A percentile compares a stretch with the other conserved stretches of the same genome.
phyloP scores from a whole-genome alignment of 2,113 vertebrate genomes.

The Rhinogobius similis region DNA sequence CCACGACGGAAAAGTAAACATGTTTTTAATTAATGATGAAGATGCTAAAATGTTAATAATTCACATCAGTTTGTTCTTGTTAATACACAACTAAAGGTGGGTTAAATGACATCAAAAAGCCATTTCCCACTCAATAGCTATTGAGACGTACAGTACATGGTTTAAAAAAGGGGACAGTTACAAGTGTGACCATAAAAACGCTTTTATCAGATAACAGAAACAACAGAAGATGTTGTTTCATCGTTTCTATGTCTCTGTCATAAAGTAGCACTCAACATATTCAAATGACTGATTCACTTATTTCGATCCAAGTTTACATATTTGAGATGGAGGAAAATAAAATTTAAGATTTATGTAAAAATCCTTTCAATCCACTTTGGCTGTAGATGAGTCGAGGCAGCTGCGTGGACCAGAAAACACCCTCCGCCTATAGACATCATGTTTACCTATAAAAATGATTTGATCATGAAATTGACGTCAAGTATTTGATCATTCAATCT shows the following conservation, averaged over 20 bases:
- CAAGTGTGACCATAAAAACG: not conserved
- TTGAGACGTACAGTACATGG: not conserved
- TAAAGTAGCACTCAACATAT: conserved; percentile 9
- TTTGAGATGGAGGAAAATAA: conserved; percentile 4
- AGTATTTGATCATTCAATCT: conserved; percentile 37
- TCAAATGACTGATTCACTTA: conserved; percentile 15
- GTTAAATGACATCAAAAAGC: not conserved
- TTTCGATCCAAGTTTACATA: conserved; percentile 10
- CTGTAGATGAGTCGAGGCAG: not conserved
- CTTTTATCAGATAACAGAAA: conserved; percentile 4
- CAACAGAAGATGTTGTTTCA: not conserved
- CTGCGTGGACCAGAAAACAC: conserved; percentile 10
- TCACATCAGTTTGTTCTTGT: not conserved
- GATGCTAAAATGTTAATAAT: not conserved
- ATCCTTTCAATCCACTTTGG: not conserved
- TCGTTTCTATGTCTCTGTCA: not conserved
- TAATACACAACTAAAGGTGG: not conserved
- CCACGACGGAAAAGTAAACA: conserved; percentile 25
- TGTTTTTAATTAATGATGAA: conserved; percentile 21
- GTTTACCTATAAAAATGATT: conserved; percentile 10
- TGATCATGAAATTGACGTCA: conserved; percentile 38
- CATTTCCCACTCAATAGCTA: not conserved
- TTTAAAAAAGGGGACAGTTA: not conserved
- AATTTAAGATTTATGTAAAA: conserved; percentile 16
- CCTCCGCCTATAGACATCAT: conserved; percentile 16